Evolutionary conservation across 1,140 invertebrate species (phyloP).

Genomic region (Atta colombica): DNA sequence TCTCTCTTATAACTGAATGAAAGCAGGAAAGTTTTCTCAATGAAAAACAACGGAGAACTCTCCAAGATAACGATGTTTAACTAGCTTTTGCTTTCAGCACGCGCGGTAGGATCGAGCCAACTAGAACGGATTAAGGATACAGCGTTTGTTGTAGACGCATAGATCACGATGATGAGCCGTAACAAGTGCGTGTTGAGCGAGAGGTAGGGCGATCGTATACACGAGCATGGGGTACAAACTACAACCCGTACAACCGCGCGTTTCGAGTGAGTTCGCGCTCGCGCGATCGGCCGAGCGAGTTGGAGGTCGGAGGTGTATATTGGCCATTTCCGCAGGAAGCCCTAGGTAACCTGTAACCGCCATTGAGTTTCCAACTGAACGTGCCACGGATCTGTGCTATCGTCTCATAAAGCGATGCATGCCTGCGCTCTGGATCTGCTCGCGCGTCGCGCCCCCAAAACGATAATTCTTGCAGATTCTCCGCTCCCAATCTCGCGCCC

Average conservation of each 20-base stretch:
- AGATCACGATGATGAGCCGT: constrained; percentile 81
- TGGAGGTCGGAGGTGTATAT: constrained; percentile 85
- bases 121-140: constrained; percentile 79
- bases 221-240: constrained; percentile 73
- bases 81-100: constrained; percentile 64
- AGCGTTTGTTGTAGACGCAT: constrained; percentile 81
- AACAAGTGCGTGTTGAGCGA: constrained; percentile 80
- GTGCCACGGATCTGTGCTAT: constrained; percentile 77
- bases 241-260: constrained; percentile 22
- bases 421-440: neutral
- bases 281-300: constrained; percentile 76
- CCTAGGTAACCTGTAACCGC: constrained; percentile 84
- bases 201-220: constrained; percentile 74
- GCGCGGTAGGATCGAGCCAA: constrained; percentile 70
- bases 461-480: constrained; percentile 50
- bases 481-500: neutral
- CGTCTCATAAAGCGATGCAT: constrained; percentile 78
- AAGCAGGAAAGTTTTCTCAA: neutral
- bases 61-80: neutral
- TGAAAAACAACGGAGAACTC: neutral
- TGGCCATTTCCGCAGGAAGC: constrained; percentile 85
- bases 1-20: too few relatives aligned
- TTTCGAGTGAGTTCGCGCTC: constrained; percentile 64
- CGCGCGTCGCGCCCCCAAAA: constrained; percentile 31
- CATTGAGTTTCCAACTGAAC: constrained; percentile 83